Evolutionary conservation across 2,888 invertebrate genomes (phyloP), one percentile per base, ranked within the genome.

Genomic region (Cephalotes varians): DNA sequence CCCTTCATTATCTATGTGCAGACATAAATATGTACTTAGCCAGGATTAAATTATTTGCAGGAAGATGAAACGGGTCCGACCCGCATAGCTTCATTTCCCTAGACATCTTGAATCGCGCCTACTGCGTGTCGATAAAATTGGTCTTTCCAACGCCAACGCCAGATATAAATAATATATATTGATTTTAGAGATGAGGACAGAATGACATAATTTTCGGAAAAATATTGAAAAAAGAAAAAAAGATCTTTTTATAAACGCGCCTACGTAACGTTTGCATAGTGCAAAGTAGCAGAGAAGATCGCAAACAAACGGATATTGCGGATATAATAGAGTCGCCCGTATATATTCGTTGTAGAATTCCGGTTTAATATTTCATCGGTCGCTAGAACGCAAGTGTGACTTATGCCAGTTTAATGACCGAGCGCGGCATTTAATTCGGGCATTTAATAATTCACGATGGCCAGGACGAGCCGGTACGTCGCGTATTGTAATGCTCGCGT

Each of bases 11-110:
- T 85, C 85, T 85, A 88, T 85, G 88, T 88, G 83, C 85, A 86
- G 88, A 90, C 91, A 88, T 91, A 91, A 91, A 91, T 91, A 89
- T 89, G 89, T 91, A 91, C 90, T 91, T 90, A 91, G 87, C 83
- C 82, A 65, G 86, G 91, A 91, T 91, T 91, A 91, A 91, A 91
- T 91, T 91, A 91, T 91, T 91, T 91, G 89, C 85, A 87, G 85
- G 88, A 90, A 91, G 91, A 91, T 91, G 91, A 89, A 91, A 91
- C 88, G 90, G 87, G 84, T 86, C 85, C 87, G 84, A 84, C 90
- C 86, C 86, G 90, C 86, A 81, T 85, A 90, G 82, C 88, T 91
- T 91, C 89, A 90, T 91, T 91, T 91, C 91, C 89, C 91, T 82
- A 91, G 91, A 91, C 91, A 84, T 89, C 90, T 90, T 84, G 85